A percentile compares a stretch with the other conserved stretches of the same genome.
Evolutionary conservation across 2,113 vertebrate genomes (phyloP).

Genomic region (Melanostigma gelatinosum): DNA sequence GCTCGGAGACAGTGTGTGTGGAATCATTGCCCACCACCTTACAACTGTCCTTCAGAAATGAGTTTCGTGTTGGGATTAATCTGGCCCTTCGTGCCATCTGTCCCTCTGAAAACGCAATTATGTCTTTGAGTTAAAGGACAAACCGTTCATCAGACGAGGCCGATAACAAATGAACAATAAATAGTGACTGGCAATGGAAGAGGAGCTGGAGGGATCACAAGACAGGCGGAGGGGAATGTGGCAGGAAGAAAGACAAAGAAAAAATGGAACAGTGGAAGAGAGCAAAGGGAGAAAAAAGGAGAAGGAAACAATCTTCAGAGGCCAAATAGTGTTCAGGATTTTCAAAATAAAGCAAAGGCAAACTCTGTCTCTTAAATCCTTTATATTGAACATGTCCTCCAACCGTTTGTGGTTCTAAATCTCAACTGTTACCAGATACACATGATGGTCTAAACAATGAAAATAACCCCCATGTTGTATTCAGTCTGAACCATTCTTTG

Average conservation of each 20-base stretch:
- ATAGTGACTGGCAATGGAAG: constrained; percentile 38
- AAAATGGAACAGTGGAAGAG: neutral
- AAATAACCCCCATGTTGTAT: neutral
- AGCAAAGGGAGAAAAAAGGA: neutral
- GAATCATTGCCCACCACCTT: constrained; percentile 27
- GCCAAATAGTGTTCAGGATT: neutral
- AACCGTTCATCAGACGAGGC: constrained; percentile 50
- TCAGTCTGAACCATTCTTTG: neutral
- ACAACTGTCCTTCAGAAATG: constrained; percentile 63
- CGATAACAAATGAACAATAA: constrained; percentile 58
- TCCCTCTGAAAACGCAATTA: constrained; percentile 72
- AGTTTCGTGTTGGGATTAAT: constrained; percentile 71
- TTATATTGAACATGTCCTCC: neutral
- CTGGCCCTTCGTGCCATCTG: constrained; percentile 38
- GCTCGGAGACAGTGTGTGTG: constrained; percentile 13
- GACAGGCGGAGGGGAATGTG: neutral
- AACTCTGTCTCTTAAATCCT: neutral
- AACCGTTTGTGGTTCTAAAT: neutral
- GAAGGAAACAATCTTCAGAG: neutral
- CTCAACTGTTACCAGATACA: neutral
- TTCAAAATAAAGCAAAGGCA: neutral
- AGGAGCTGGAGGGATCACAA: neutral
- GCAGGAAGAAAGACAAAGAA: neutral
- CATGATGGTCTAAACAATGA: neutral
- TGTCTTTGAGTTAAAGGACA: constrained; percentile 69